Evolutionary conservation across 2,113 vertebrate species (phyloP).

Genomic region (Eulemur rufifrons): DNA sequence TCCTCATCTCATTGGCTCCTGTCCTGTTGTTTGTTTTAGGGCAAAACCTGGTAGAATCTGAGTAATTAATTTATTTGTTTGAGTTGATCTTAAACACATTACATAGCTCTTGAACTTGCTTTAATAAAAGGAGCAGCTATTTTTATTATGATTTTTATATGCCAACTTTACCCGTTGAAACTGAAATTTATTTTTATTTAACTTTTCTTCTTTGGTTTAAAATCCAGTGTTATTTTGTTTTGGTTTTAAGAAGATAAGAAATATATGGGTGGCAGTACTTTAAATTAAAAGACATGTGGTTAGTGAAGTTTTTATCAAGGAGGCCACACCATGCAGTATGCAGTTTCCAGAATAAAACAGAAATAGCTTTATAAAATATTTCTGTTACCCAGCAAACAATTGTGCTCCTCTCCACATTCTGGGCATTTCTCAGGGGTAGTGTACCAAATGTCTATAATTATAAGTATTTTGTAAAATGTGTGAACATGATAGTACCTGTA

Average conservation of each 20-base stretch:
- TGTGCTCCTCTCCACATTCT: not conserved
- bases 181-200: not conserved
- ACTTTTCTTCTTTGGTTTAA: not conserved
- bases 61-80: constrained; percentile 1
- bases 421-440: not conserved
- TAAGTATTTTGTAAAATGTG: not conserved
- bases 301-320: not conserved
- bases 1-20: not conserved
- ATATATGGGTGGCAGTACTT: not conserved
- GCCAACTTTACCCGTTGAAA: not conserved
- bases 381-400: not conserved
- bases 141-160: constrained; percentile 13
- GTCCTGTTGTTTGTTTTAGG: not conserved
- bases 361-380: not conserved
- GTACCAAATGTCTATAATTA: not conserved
- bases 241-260: not conserved
- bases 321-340: not conserved
- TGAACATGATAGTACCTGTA: not conserved
- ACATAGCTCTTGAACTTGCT: not conserved
- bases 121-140: not conserved
- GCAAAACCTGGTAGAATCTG: not conserved
- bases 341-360: not conserved
- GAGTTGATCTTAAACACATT: not conserved
- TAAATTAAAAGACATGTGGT: not conserved
- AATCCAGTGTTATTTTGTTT: not conserved